A percentile compares a stretch with the other conserved stretches of the same genome.
Evolutionary conservation across 1,140 invertebrate genomes (phyloP).

Genomic region (Agrilus planipennis): DNA sequence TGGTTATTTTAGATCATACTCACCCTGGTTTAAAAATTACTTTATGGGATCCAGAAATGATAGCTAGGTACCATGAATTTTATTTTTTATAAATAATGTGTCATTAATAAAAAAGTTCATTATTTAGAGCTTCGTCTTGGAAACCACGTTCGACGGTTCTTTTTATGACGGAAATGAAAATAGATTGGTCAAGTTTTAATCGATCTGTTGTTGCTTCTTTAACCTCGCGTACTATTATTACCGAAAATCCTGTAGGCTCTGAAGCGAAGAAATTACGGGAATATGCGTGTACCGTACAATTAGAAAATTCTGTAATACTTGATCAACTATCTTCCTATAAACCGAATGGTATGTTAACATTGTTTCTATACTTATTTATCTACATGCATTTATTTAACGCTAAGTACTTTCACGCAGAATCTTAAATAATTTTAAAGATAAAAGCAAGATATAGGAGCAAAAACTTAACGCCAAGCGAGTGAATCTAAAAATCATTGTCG

Average conservation of each 20-base stretch:
- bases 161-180: conserved; percentile 39
- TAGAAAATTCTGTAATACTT: no score
- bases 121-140: conserved; percentile 35
- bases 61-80: conserved; percentile 30
- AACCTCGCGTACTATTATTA: conserved; percentile 35
- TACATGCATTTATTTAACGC: no score
- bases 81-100: neutral
- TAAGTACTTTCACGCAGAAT: no score
- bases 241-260: conserved; percentile 39
- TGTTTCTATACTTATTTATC: no score
- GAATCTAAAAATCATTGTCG: no score
- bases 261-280: conserved; percentile 38
- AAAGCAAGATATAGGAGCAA: no score
- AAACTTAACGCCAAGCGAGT: no score
- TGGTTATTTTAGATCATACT: conserved; percentile 41
- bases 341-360: no score
- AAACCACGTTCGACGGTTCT: conserved; percentile 37
- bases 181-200: conserved; percentile 35
- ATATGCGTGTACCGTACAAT: no score
- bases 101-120: neutral
- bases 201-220: conserved; percentile 28
- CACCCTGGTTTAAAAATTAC: conserved; percentile 35
- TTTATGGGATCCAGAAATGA: conserved; percentile 40
- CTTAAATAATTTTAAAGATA: no score
- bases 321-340: no score